These are phyloP conservation scores for Volucella zonaria DNA, from an alignment of 2,888 invertebrate species.

Conservation along the genomic window DNA sequence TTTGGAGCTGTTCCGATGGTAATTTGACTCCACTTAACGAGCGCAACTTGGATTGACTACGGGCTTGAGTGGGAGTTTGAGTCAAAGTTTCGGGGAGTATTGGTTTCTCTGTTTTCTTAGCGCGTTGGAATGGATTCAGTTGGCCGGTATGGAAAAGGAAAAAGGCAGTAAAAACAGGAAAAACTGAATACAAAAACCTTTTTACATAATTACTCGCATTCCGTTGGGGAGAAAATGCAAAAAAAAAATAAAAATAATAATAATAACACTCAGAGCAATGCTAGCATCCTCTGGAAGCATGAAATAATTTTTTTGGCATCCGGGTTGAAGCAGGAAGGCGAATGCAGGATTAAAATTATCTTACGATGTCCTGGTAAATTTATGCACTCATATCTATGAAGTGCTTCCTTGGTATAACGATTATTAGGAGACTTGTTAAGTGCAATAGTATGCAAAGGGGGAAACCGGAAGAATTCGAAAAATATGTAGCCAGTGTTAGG, in stretches of 20 bases:
- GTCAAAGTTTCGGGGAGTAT: neutral
- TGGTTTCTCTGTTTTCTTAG: neutral
- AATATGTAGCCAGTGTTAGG: too few relatives aligned
- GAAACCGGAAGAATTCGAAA: too few relatives aligned
- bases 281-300: neutral
- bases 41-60: neutral
- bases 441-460: too few relatives aligned
- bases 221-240: neutral
- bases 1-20: conserved; percentile 10
- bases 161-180: neutral
- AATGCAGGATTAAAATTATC: conserved; percentile 2
- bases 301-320: neutral
- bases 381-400: too few relatives aligned
- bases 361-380: neutral
- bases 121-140: too few relatives aligned
- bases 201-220: conserved; percentile 27
- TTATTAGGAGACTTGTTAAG: too few relatives aligned
- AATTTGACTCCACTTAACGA: conserved; percentile 7
- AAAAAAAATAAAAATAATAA: neutral
- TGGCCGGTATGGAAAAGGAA: too few relatives aligned
- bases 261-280: neutral
- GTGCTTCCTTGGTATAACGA: too few relatives aligned
- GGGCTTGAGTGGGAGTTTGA: too few relatives aligned
- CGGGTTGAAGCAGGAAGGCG: neutral
- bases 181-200: neutral